These are phyloP conservation scores for Nephrocerus scutellatus DNA, from an alignment of 2,888 invertebrate genomes.

Conservation along the genomic window DNA sequence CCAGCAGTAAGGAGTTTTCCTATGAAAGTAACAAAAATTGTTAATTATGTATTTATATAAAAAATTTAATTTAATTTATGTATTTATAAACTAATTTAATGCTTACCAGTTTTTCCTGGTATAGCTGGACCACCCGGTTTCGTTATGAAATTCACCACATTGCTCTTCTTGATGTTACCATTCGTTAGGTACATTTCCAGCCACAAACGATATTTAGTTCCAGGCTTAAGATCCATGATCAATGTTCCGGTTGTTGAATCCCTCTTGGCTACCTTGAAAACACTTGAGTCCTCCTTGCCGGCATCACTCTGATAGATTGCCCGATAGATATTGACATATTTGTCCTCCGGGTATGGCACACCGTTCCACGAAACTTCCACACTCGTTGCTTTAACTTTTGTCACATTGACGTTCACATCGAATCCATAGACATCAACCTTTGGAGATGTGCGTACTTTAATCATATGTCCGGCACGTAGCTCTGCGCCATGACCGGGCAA, in stretches of 20 bases:
- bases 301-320: conserved; percentile 73
- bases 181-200: conserved; percentile 83
- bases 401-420: conserved; percentile 68
- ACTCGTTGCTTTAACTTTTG: conserved; percentile 66
- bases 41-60: not conserved
- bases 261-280: conserved; percentile 67
- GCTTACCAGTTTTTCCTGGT: conserved; percentile 46
- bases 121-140: conserved; percentile 60
- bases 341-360: conserved; percentile 81
- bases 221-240: conserved; percentile 65
- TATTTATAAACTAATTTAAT: not conserved
- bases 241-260: conserved; percentile 62
- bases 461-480: conserved; percentile 61
- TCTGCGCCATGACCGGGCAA: conserved; percentile 74
- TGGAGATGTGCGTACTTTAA: conserved; percentile 65
- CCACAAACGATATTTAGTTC: conserved; percentile 79
- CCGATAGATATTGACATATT: conserved; percentile 82
- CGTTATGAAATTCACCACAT: conserved; percentile 80
- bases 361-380: conserved; percentile 77
- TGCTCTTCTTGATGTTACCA: conserved; percentile 82
- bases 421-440: conserved; percentile 73
- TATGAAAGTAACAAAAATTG: conserved; percentile 23
- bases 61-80: conserved; percentile 1
- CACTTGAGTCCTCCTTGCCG: conserved; percentile 64
- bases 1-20: conserved; percentile 52